Evolutionary conservation across 2,888 invertebrate species (phyloP).

Genomic region (Macrosoma leucophasiata): DNA sequence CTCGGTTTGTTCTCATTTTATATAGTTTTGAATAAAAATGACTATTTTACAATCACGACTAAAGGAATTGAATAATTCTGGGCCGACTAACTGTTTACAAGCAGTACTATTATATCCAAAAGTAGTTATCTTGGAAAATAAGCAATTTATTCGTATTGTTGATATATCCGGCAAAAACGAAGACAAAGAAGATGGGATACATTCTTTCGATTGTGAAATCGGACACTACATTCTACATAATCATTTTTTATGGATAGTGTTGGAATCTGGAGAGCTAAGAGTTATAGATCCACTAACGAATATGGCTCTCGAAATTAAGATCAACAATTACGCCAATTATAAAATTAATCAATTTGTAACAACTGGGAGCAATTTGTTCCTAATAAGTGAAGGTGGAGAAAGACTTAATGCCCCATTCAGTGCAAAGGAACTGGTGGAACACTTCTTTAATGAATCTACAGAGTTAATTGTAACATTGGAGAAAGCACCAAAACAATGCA

Average conservation of each 20-base stretch:
- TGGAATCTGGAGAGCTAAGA: constrained; percentile 44
- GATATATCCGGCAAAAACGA: constrained; percentile 24
- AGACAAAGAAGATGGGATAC: constrained; percentile 21
- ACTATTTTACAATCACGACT: constrained; percentile 22
- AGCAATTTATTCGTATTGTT: constrained; percentile 25
- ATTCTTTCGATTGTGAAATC: constrained; percentile 39
- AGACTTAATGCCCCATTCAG: constrained; percentile 34
- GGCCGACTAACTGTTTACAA: constrained; percentile 27
- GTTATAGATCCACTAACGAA: constrained; percentile 39
- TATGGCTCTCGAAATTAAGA: constrained; percentile 33
- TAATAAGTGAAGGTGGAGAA: constrained; percentile 56
- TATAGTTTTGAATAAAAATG: constrained; percentile 3
- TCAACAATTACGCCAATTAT: constrained; percentile 37
- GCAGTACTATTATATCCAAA: constrained; percentile 48
- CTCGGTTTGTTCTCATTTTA: too few species aligned
- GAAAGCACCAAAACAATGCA: constrained; percentile 31
- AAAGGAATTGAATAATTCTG: constrained; percentile 25
- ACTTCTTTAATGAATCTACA: constrained; percentile 31
- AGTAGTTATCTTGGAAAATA: constrained; percentile 38
- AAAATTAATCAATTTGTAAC: constrained; percentile 39
- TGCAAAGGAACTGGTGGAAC: constrained; percentile 33
- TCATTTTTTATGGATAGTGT: constrained; percentile 46
- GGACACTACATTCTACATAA: constrained; percentile 38
- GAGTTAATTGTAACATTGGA: constrained; percentile 37
- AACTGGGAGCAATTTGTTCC: constrained; percentile 32